These are phyloP conservation scores for Brachyhypopomus gauderio DNA, from an alignment of 2,113 vertebrate species.

Conservation along the genomic window DNA sequence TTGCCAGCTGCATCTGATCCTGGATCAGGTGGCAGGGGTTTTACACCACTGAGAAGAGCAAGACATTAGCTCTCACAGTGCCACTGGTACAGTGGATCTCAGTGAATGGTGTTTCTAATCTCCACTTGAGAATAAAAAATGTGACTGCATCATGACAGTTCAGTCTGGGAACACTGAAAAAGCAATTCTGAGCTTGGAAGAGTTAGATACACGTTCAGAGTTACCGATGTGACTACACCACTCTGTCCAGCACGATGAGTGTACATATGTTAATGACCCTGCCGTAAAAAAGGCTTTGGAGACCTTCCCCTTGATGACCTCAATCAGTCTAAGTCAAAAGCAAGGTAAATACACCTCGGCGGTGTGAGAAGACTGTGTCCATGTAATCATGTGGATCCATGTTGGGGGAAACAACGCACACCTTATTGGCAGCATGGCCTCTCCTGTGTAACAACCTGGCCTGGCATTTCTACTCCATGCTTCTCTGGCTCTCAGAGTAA, in stretches of 20 bases:
- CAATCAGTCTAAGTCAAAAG: constrained; percentile 39
- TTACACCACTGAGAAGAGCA: constrained; percentile 15
- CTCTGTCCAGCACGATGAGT: constrained; percentile 23
- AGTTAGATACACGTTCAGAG: not conserved
- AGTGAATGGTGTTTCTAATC: not conserved
- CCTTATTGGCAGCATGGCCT: constrained; percentile 43
- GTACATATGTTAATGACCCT: constrained; percentile 28
- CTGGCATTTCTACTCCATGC: constrained; percentile 56
- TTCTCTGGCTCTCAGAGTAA: constrained; percentile 70
- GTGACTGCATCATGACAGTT: not conserved
- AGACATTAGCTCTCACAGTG: too few species aligned
- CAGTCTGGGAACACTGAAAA: not conserved
- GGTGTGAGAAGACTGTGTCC: constrained; percentile 7
- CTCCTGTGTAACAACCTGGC: constrained; percentile 37
- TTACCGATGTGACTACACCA: not conserved
- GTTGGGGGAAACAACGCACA: constrained; percentile 27
- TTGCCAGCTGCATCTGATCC: constrained; percentile 72
- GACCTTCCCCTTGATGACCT: constrained; percentile 35
- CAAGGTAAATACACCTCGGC: constrained; percentile 28
- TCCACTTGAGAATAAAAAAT: not conserved
- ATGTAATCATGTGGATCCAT: constrained; percentile 27
- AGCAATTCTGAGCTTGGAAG: not conserved
- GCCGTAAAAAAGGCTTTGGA: constrained; percentile 30
- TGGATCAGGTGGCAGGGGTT: constrained; percentile 64
- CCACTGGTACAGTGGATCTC: not conserved